Evolutionary conservation across 2,113 vertebrate genomes (phyloP), one percentile per base, ranked within the genome.

Genomic region (Balaeniceps rex): DNA sequence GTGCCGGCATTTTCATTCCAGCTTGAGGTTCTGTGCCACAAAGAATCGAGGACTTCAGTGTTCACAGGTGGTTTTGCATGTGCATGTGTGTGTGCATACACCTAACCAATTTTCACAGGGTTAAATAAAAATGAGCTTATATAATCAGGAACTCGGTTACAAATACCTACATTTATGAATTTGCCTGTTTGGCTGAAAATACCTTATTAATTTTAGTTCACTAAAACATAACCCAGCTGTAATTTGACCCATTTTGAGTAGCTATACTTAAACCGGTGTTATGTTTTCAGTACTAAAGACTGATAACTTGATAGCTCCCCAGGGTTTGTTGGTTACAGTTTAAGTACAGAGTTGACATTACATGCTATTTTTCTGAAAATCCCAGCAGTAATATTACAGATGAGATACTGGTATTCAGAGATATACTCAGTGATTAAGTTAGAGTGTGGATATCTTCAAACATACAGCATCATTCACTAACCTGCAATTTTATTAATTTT

Each of bases 271-370:
- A 97, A 95, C 74, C 0, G 1, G 42, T 93, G 94, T 97, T 98
- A 96, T 98, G 96, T 90, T 98, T 98, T 98, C 94, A 82, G 93
- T 97, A 96, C 92, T 97, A 96, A 98, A 98, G 93, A 97, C 96
- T 96, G 96, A 97, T 98, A 98, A 98, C 95, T 98, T 97, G 97
- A 98, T 97, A 98, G 97, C 92, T 98, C 98, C 97, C 97, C 83
- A 79, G 97, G 92, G 97, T 90, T 89, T 95, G 92, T 80, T 97
- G 95, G 92, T 95, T 97, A 97, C 92, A 91, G 84, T 97, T 97
- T 97, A 97, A 98, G 82, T 96, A 94, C 58, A 95, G 86, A 97
- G 82, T 87, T 98, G 96, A 98, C 92, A 96, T 94, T 97, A 89
- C 70, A 91, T 52, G 89, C 84, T 95, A 90, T 95, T 97, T 97